Percentiles rank a stretch among this genome's conserved stretches.
phyloP scores from a whole-genome alignment of 2,888 invertebrate genomes.

The Deroplatys truncata region DNA sequence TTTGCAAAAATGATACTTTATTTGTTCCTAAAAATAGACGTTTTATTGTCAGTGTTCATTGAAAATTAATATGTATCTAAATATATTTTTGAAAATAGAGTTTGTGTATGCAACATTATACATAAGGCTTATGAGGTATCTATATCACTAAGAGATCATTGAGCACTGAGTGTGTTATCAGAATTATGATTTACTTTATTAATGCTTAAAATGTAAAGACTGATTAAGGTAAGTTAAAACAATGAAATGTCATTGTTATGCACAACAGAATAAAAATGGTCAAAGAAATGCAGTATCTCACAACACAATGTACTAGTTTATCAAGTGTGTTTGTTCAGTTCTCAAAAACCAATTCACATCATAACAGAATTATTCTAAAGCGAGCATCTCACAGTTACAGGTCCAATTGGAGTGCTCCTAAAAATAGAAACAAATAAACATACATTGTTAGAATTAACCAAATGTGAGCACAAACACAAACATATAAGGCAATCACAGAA shows the following conservation, averaged over 20 bases:
- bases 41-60: neutral
- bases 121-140: too few species aligned
- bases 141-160: neutral
- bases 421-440: constrained; percentile 19
- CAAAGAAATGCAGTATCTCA: neutral
- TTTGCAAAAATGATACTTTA: neutral
- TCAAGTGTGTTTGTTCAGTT: neutral
- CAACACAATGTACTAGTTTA: neutral
- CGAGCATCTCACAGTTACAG: constrained; percentile 6
- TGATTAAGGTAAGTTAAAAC: neutral
- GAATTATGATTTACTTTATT: neutral
- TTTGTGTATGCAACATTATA: too few species aligned
- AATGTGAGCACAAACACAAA: neutral
- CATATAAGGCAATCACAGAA: neutral
- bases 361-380: constrained; percentile 4
- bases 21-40: neutral
- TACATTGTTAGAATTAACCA: neutral
- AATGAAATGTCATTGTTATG: neutral
- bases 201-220: neutral
- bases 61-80: neutral
- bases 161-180: neutral
- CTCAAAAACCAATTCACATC: neutral
- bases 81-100: neutral
- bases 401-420: constrained; percentile 19
- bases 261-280: neutral